A percentile compares a stretch with the other conserved stretches of the same genome.
phyloP scores from a whole-genome alignment of 2,888 invertebrate genomes.

The Thalpophila matura region DNA sequence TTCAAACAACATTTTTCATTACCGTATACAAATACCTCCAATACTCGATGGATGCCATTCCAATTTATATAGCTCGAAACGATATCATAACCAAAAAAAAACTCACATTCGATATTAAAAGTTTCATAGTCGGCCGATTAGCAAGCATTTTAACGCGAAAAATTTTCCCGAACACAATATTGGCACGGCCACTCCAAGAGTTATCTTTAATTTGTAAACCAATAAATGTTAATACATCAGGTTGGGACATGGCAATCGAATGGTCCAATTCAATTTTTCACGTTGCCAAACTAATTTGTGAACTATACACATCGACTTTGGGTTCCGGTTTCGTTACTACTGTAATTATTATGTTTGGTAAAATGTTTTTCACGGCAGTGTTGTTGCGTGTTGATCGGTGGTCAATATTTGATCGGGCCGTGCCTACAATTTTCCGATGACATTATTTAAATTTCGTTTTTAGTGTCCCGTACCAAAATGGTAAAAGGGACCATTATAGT shows the following conservation, averaged over 20 bases:
- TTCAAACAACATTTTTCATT: neutral
- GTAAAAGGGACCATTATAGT: too few relatives aligned
- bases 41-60: conserved; percentile 19
- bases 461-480: conserved; percentile 51
- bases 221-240: conserved; percentile 90
- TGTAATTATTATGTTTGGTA: conserved; percentile 84
- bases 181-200: conserved; percentile 74
- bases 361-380: conserved; percentile 85
- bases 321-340: conserved; percentile 74
- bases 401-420: conserved; percentile 85
- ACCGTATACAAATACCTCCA: neutral
- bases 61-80: conserved; percentile 39
- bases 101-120: conserved; percentile 60
- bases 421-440: conserved; percentile 71
- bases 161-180: conserved; percentile 70
- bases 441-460: conserved; percentile 79
- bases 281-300: conserved; percentile 86
- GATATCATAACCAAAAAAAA: conserved; percentile 34
- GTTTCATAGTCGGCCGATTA: conserved; percentile 65
- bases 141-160: conserved; percentile 65
- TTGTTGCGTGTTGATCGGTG: conserved; percentile 84
- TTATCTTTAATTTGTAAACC: conserved; percentile 89
- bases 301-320: conserved; percentile 81
- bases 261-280: conserved; percentile 84
- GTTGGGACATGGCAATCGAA: conserved; percentile 71